Evolutionary conservation across 1,140 invertebrate species (phyloP).

Genomic region (Lordiphosa stackelbergi): DNA sequence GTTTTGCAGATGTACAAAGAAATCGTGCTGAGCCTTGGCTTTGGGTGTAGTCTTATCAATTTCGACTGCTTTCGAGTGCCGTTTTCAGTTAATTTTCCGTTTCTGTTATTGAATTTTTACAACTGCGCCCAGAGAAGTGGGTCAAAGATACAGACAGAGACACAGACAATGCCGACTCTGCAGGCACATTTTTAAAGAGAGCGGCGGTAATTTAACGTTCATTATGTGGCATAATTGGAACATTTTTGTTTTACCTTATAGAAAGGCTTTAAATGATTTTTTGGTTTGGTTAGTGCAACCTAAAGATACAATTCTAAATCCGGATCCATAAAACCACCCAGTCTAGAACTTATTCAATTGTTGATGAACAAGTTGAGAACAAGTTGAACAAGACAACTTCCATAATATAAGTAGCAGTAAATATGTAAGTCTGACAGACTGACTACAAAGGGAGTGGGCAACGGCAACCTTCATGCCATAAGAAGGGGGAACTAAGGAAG

Average conservation of each 20-base stretch:
- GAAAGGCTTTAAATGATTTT: constrained; percentile 19
- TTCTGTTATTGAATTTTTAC: constrained; percentile 72
- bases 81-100: constrained; percentile 73
- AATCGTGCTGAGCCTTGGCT: constrained; percentile 54
- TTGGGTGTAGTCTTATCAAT: constrained; percentile 62
- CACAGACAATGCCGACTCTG: constrained; percentile 10
- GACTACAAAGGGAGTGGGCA: constrained; percentile 13
- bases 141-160: constrained; percentile 51
- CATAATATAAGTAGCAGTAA: background rate
- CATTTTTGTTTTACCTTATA: constrained; percentile 34
- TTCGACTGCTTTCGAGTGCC: constrained; percentile 53
- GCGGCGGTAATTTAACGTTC: constrained; percentile 48
- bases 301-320: constrained; percentile 5
- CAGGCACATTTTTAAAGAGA: constrained; percentile 46
- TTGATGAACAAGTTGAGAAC: constrained; percentile 17
- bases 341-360: constrained; percentile 9
- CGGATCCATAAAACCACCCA: constrained; percentile 4
- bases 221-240: constrained; percentile 55
- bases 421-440: constrained; percentile 3
- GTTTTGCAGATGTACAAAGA: constrained; percentile 49
- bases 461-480: constrained; percentile 7
- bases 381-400: constrained; percentile 17
- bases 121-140: constrained; percentile 46
- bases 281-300: background rate
- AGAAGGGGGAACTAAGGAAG: constrained; percentile 29